Base-by-base conservation (phyloP, 2,888 invertebrate genomes). In the Alloplasta piceator region DNA sequence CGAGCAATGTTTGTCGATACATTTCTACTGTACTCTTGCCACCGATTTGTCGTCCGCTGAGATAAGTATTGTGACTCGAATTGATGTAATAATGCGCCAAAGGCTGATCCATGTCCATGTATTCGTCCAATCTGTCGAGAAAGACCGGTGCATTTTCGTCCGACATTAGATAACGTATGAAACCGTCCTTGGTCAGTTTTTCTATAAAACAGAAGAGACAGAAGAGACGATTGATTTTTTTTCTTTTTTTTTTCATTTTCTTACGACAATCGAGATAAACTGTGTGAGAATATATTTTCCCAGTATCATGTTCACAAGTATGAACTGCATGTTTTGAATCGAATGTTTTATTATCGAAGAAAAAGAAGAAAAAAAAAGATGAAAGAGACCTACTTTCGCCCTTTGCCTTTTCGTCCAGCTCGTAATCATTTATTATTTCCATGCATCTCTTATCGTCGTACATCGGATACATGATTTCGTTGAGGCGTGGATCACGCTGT, bases 61-160 rank as follows among this genome's bases (percentile, higher is more conserved):
- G 91, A 87, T 95, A 95, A 55, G 95, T 95, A 87, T 95, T 95
- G 88, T 95, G 95, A 77, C 94, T 94, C 16, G 95, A 95, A 90
- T 96, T 96, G 85, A 96, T 95, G 90, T 95, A 95, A 91, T 96
- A 96, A 90, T 96, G 95, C 60, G 94, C 92, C 41, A 96, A 89
- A 0, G 95, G 95, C 88, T 96, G 95, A 85, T 95, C 95, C 95
- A 96, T 95, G 86, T 96, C 95, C 92, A 92, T 93, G 89, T 94
- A 94, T 76, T 95, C 94, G 85, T 95, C 95, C 77, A 95, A 90
- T 76, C 95, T 93, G 85, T 96, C 95, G 78, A 96, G 91, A 89
- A 95, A 95, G 56, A 96, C 95, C 0, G 95, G 95, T 0, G 95
- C 94, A 87, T 96, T 96, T 87, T 96, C 95, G 89, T 96, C 95